These are phyloP conservation scores for Scaptomyza caliginosa DNA, from an alignment of 2,888 invertebrate species.

Conservation along the genomic window DNA sequence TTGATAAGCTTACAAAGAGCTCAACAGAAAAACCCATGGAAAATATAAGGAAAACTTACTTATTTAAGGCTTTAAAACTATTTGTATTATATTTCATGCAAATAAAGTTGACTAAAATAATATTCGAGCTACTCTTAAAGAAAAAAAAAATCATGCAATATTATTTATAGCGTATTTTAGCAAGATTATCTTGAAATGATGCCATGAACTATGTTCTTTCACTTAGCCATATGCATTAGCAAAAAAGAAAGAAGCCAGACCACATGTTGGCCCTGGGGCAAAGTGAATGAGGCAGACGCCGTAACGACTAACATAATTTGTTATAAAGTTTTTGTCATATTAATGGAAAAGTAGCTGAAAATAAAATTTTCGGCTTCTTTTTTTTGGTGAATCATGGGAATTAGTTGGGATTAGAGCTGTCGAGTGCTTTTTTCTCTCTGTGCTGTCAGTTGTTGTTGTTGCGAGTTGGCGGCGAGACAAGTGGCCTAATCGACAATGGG, in stretches of 20 bases:
- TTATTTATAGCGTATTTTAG: slow-evolving; percentile 5
- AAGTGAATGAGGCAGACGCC: background rate
- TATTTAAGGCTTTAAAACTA: background rate
- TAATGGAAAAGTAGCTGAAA: slow-evolving; percentile 72
- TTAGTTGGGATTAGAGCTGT: slow-evolving; percentile 65
- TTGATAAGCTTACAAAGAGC: background rate
- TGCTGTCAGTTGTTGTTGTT: no score
- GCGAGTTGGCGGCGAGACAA: slow-evolving; percentile 24
- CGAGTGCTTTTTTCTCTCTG: slow-evolving; percentile 20
- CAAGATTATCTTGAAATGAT: background rate
- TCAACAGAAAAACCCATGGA: background rate
- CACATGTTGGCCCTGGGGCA: slow-evolving; percentile 16
- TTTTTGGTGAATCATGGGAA: slow-evolving; percentile 59
- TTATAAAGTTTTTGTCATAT: slow-evolving; percentile 78
- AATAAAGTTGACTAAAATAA: background rate
- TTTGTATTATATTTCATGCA: no score
- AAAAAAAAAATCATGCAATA: background rate
- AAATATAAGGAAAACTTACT: background rate
- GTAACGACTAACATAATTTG: slow-evolving; percentile 74
- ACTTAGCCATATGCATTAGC: slow-evolving; percentile 7
- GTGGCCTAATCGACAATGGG: slow-evolving; percentile 46
- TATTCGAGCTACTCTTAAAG: background rate
- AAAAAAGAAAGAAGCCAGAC: slow-evolving; percentile 2
- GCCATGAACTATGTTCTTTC: background rate
- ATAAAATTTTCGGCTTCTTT: slow-evolving; percentile 30